Evolutionary conservation across 2,113 vertebrate species (phyloP), one percentile per base, ranked within the genome.

Genomic region (Glaucidium brasilianum): DNA sequence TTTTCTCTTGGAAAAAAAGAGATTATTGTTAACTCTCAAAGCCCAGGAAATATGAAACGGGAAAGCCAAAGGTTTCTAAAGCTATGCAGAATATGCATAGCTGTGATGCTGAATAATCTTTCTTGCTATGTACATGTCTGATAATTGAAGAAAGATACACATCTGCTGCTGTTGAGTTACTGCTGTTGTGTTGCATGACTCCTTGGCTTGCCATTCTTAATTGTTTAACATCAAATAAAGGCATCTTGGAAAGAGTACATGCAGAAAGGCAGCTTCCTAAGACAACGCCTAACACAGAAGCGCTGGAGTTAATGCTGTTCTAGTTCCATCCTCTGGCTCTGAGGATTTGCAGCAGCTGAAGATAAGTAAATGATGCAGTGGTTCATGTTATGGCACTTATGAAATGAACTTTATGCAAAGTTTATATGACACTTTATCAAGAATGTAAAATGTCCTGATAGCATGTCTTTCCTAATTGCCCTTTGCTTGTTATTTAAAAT

Each of bases 391-490:
- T 18, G n/a, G 49, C 22, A 8, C 34, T 37, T 56, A n/a, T 37
- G 35, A 88, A 71, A 35, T 43, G 30, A 91, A 68, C 76, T 68
- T 87, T 5, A 5, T 29, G 45, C 29, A 1, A n/a, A 75, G 35
- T 86, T 72, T 84, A 17, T 63, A 21, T 59, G 68, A 64, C 52
- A 15, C 39, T 87, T 93, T 35, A 68, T 75, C 35, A n/a, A 37
- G 64, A 81, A 41, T 9, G 17, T 68, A 19, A 67, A 56, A 67
- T 29, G 39, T 35, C 29, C 37, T 29, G n/a, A n/a, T 56, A 67
- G 32, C 0, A 0, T 27, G 8, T 49, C 5, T 74, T 87, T 81
- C 55, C 22, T 64, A 47, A 25, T 5, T 64, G 23, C 2, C 1
- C 49, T 71, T 76, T 88, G 27, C 39, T 55, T 77, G 18, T 41